Percentiles rank a stretch among this genome's conserved stretches.
Evolutionary conservation across 2,797 vertebrate genomes (phyloP).

Genomic region (Microctenopoma lineatum): DNA sequence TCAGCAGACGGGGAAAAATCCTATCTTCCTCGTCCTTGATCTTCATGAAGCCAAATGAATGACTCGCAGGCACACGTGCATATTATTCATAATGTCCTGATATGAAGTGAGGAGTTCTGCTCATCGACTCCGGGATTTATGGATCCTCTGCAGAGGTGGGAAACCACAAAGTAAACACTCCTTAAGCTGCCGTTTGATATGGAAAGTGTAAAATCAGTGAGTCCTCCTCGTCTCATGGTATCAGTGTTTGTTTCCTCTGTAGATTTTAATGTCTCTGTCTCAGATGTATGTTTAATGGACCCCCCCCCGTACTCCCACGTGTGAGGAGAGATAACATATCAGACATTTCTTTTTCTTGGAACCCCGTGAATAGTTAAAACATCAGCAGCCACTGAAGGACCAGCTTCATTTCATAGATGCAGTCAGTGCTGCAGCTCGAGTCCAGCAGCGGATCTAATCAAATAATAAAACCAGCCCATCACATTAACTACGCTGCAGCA

Average conservation of each 20-base stretch:
- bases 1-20: not conserved
- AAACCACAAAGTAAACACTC: too few species aligned
- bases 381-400: conserved; percentile 58
- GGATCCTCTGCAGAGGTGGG: not conserved
- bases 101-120: not conserved
- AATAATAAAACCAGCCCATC: not conserved
- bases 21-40: conserved; percentile 4
- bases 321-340: conserved; percentile 35
- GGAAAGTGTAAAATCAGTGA: too few species aligned
- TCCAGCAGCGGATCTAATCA: not conserved
- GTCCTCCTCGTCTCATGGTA: too few species aligned
- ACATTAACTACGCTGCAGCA: too few species aligned
- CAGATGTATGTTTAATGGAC: not conserved
- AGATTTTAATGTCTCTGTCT: not conserved
- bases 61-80: not conserved
- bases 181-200: too few species aligned
- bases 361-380: conserved; percentile 44
- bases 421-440: not conserved
- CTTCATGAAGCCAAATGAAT: conserved; percentile 3
- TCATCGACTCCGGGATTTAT: not conserved
- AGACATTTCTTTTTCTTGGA: conserved; percentile 60
- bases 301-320: too few species aligned
- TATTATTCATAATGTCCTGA: not conserved
- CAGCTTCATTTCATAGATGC: conserved; percentile 51
- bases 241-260: too few species aligned